Evolutionary conservation across 2,113 vertebrate genomes (phyloP), one percentile per base, ranked within the genome.

Genomic region (Raphicerus campestris): DNA sequence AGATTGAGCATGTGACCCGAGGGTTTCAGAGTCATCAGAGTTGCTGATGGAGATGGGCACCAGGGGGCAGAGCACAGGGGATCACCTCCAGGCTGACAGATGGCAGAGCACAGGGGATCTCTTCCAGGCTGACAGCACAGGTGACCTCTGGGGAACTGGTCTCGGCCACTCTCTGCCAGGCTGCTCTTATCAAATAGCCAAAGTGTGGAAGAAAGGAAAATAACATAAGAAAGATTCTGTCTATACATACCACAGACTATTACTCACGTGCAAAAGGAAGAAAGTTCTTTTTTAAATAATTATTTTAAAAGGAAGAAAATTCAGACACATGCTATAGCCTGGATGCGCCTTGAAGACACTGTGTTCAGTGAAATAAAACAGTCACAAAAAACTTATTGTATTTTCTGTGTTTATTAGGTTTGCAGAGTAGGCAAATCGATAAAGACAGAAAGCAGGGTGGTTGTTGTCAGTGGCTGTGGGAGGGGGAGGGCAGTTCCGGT

Each of bases 401-500:
- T 45, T 42, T 77, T 2, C 73, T 77, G 13, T 28, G 26, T 16
- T 28, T 77, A 45, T 77, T 26, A 77, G 39, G 73, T 45, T 42
- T 66, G 24, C 13, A 45, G 39, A 39, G 16, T 39, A 35, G 17
- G 66, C 66, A 22, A 70, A 35, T 22, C 0, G 2, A 39, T 73
- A 1, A 73, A 9, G 73, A 35, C 63, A 77, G 22, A 45, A 26
- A 28, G 24, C 32, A 16, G 24, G 13, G 14, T 28, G 73, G 24
- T 47, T 14, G 14, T 9, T 45, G 26, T 42, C 42, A 5, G 42
- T 42, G 14, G 14, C 73, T 16, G 24, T 45, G 73, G 73, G 24
- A 45, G 13, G 3, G 13, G 73, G 73, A 63, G 73, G 0, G 0
- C 7, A 16, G 3, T 4, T 17, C 1, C 0, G 0, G 73, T 30